These are phyloP conservation scores for Epistrophe eligans DNA, from an alignment of 2,888 invertebrate species.

Conservation along the genomic window DNA sequence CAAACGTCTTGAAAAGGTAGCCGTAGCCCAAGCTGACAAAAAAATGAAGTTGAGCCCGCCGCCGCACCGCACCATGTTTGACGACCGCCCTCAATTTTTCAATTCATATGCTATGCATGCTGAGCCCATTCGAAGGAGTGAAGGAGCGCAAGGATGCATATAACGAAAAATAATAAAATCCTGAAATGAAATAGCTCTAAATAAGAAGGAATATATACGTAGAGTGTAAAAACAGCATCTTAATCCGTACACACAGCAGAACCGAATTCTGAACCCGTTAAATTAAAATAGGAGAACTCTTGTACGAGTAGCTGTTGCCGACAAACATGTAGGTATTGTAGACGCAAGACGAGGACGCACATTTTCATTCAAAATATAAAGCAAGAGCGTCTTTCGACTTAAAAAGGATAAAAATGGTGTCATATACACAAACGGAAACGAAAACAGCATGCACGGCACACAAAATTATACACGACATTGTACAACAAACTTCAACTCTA, in stretches of 20 bases:
- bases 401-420: conserved; percentile 71
- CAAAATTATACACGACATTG: conserved; percentile 19
- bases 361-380: neutral
- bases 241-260: conserved; percentile 27
- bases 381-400: conserved; percentile 23
- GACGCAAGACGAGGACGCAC: conserved; percentile 7
- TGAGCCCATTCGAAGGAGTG: conserved; percentile 61
- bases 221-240: neutral
- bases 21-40: neutral
- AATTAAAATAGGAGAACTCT: conserved; percentile 56
- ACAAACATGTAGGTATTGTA: conserved; percentile 3
- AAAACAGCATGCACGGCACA: conserved; percentile 59
- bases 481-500: conserved; percentile 12
- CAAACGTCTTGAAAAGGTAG: conserved; percentile 15
- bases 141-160: conserved; percentile 56
- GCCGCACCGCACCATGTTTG: neutral
- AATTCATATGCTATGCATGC: conserved; percentile 71
- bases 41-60: neutral
- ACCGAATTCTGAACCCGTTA: conserved; percentile 33
- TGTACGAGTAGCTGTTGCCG: conserved; percentile 13
- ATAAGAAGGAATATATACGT: neutral
- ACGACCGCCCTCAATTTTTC: conserved; percentile 60
- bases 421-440: conserved; percentile 60
- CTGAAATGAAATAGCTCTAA: conserved; percentile 49
- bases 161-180: conserved; percentile 53